A percentile compares a stretch with the other conserved stretches of the same genome.
Conservation (phyloP, 2,113 vertebrate species). For the Callorhinus ursinus region DNA sequence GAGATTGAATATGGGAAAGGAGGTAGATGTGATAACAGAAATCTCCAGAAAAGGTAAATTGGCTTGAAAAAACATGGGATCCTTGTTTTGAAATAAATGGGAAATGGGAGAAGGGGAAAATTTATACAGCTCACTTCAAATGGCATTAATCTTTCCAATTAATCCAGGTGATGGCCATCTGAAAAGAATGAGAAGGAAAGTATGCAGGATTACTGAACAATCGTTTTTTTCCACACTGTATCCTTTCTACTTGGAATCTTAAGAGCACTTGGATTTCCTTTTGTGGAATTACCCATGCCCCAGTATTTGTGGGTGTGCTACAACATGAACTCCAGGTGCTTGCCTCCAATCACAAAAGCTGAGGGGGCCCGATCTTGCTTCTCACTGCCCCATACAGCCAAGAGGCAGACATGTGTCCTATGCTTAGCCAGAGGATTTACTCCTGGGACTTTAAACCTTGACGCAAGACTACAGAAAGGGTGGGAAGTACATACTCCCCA, state of each 20-base stretch:
- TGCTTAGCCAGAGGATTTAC: neutral
- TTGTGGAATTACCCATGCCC: neutral
- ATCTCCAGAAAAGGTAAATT: neutral
- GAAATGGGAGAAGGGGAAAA: neutral
- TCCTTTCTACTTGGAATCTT: neutral
- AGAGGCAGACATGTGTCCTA: neutral
- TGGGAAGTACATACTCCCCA: fast-evolving
- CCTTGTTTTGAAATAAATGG: neutral
- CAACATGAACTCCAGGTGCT: neutral
- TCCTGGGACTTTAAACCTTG: neutral
- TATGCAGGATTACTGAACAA: neutral
- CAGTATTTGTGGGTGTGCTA: neutral
- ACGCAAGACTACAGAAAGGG: neutral
- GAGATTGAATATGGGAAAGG: neutral
- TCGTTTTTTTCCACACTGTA: neutral
- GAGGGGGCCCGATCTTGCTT: neutral
- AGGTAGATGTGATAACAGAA: neutral
- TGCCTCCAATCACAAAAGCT: neutral
- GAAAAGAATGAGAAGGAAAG: neutral
- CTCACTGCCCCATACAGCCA: neutral
- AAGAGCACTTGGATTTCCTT: neutral
- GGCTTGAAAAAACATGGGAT: neutral
- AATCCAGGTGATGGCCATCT: neutral
- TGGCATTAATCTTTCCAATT: neutral
- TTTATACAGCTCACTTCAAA: neutral